phyloP scores from a whole-genome alignment of 2,888 invertebrate genomes.

The Pasiphila rectangulata region DNA sequence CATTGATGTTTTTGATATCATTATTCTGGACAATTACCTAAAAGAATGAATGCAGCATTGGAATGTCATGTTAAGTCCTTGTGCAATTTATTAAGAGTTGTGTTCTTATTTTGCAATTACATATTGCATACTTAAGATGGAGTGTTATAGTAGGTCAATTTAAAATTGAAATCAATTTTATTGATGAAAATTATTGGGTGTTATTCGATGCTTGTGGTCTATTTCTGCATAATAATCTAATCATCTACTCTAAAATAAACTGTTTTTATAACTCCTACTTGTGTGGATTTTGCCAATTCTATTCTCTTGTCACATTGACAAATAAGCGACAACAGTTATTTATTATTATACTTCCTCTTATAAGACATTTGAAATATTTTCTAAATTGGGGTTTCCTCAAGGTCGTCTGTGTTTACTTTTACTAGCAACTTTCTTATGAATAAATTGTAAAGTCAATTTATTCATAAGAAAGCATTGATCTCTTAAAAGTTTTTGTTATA shows the following conservation, averaged over 20 bases:
- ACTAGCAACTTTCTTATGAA: conserved; percentile 3
- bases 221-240: too few species aligned
- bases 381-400: conserved; percentile 8
- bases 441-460: too few species aligned
- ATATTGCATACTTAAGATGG: too few species aligned
- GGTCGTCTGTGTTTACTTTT: conserved; percentile 6
- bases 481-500: too few species aligned
- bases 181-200: too few species aligned
- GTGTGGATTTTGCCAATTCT: conserved; percentile 18
- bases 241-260: too few species aligned
- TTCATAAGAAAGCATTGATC: too few species aligned
- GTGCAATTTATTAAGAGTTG: conserved; percentile 13
- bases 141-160: too few species aligned
- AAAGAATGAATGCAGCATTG: conserved; percentile 21
- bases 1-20: conserved; percentile 26
- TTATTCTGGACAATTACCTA: conserved; percentile 14
- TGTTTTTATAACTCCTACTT: background rate
- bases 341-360: conserved; percentile 17
- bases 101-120: conserved; percentile 1
- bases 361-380: conserved; percentile 14
- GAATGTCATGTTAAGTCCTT: conserved; percentile 25
- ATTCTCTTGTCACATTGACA: conserved; percentile 15
- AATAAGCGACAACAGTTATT: conserved; percentile 15
- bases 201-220: too few species aligned
- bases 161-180: too few species aligned